A percentile compares a stretch with the other conserved stretches of the same genome.
These are phyloP conservation scores for Clanis bilineata DNA, from an alignment of 2,888 invertebrate genomes.

Conservation along the genomic window DNA sequence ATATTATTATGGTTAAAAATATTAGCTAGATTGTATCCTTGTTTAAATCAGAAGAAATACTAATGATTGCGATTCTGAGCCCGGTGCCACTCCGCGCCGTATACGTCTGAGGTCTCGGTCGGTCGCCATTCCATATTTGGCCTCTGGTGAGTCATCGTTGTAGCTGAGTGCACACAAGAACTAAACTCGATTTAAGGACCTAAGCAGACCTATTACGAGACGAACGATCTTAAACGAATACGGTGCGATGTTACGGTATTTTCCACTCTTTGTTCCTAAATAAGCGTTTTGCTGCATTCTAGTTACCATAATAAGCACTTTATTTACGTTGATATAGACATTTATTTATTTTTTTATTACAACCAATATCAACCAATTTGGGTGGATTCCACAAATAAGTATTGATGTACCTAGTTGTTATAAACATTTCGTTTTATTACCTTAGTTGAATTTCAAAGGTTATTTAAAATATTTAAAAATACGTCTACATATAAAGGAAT, in stretches of 20 bases:
- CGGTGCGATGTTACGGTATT: neutral
- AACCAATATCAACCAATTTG: too few species aligned
- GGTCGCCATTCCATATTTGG: conserved; percentile 53
- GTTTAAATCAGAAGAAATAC: neutral
- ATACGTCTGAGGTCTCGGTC: conserved; percentile 38
- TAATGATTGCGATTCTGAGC: conserved; percentile 24
- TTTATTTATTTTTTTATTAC: too few species aligned
- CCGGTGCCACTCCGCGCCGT: neutral
- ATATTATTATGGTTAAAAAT: too few species aligned
- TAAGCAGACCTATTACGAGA: neutral
- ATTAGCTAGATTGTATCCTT: too few species aligned
- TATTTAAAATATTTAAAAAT: too few species aligned
- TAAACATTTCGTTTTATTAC: too few species aligned
- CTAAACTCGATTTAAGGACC: conserved; percentile 30
- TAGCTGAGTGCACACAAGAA: conserved; percentile 31
- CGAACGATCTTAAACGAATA: neutral
- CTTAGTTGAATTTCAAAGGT: too few species aligned
- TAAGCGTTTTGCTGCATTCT: neutral
- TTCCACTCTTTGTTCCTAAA: neutral
- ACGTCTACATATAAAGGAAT: too few species aligned
- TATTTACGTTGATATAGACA: neutral
- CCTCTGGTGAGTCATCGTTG: conserved; percentile 53
- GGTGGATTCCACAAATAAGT: too few species aligned
- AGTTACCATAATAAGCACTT: neutral
- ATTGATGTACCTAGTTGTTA: too few species aligned